Conservation (phyloP, 2,113 vertebrate genomes). For the Nycticebus coucang region DNA sequence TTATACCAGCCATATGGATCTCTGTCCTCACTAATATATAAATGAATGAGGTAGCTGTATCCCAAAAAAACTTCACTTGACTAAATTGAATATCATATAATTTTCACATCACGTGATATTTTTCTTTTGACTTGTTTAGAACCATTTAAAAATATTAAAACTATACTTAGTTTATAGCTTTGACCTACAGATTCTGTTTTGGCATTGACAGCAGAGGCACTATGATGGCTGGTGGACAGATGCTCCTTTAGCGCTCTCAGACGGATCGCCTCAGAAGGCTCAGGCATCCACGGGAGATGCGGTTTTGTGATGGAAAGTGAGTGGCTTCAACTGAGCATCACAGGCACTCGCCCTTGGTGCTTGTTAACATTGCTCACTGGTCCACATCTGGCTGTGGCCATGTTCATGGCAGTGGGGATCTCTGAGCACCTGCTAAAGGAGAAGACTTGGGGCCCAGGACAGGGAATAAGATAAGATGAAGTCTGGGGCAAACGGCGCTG, state of each 20-base stretch:
- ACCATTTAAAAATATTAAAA: neutral
- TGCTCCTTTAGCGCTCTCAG: neutral
- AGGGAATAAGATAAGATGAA: neutral
- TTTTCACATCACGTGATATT: neutral
- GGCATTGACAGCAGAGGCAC: neutral
- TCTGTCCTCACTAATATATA: neutral
- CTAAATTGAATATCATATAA: neutral
- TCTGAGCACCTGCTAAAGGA: neutral
- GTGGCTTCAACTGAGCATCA: too few species aligned
- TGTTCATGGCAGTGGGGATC: too few species aligned
- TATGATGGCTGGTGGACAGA: neutral
- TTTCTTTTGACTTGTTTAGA: neutral
- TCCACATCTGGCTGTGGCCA: neutral
- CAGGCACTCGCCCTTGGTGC: accelerated
- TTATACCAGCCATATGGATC: neutral
- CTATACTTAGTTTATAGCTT: neutral
- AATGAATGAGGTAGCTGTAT: neutral
- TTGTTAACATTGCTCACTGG: accelerated
- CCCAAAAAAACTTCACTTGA: neutral
- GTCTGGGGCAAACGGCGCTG: neutral
- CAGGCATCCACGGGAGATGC: accelerated
- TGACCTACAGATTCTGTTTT: neutral
- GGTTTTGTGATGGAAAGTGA: neutral
- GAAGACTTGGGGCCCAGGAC: neutral
- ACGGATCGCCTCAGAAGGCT: accelerated